phyloP scores from a whole-genome alignment of 2,888 invertebrate genomes.

The Lycia hirtaria region DNA sequence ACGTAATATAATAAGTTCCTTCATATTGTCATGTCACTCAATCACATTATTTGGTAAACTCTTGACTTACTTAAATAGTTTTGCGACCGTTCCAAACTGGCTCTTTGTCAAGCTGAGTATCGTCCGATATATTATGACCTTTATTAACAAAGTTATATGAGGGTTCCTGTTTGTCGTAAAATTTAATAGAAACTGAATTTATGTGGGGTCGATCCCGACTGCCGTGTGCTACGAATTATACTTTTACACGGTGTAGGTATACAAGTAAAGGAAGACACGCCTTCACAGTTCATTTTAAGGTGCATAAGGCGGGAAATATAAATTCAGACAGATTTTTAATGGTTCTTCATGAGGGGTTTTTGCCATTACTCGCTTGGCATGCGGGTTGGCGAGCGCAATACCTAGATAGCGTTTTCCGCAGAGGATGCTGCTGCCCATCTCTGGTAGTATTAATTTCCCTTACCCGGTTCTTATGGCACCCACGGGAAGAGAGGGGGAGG shows the following conservation, averaged over 20 bases:
- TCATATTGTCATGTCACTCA: conserved; percentile 19
- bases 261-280: neutral
- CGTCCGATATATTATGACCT: conserved; percentile 73
- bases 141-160: conserved; percentile 83
- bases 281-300: no score
- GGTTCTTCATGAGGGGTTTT: no score
- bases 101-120: conserved; percentile 54
- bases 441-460: no score
- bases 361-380: no score
- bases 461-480: no score
- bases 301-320: no score
- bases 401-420: no score
- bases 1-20: conserved; percentile 4
- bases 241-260: conserved; percentile 30
- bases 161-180: conserved; percentile 77
- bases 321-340: no score
- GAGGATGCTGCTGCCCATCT: no score
- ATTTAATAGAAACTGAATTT: conserved; percentile 81
- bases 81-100: conserved; percentile 24
- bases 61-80: conserved; percentile 48
- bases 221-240: conserved; percentile 47
- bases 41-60: conserved; percentile 38
- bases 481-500: no score
- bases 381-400: no score
- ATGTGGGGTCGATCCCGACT: conserved; percentile 65